Conservation (phyloP, 2,888 invertebrate genomes). For the Cantharis rustica region DNA sequence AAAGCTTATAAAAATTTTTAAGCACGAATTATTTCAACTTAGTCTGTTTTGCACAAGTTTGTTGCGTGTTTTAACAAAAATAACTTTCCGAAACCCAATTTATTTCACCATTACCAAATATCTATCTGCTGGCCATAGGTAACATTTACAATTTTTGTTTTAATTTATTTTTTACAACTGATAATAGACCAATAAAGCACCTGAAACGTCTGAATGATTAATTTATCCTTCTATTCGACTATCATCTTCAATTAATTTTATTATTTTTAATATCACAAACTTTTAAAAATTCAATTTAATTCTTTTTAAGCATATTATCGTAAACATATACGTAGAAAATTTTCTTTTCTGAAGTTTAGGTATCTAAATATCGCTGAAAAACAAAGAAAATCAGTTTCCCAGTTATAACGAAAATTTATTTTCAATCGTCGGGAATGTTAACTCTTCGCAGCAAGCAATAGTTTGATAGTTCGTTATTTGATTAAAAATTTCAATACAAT, state of each 20-base stretch:
- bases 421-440: neutral
- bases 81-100: neutral
- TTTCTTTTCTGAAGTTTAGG: neutral
- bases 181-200: no score
- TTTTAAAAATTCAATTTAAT: no score
- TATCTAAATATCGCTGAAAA: neutral
- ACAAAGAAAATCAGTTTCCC: neutral
- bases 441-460: neutral
- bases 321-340: neutral
- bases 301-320: neutral
- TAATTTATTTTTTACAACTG: no score
- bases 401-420: neutral
- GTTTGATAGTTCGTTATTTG: neutral
- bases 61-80: neutral
- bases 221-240: no score
- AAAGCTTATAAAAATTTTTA: constrained; percentile 10
- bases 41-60: neutral
- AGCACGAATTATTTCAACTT: neutral
- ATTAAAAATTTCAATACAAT: no score
- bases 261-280: no score
- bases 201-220: no score
- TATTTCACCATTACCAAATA: neutral
- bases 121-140: no score
- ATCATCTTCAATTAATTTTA: no score
- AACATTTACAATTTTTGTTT: no score